phyloP scores from a whole-genome alignment of 2,888 invertebrate genomes.

The Palloptera scutellata region DNA sequence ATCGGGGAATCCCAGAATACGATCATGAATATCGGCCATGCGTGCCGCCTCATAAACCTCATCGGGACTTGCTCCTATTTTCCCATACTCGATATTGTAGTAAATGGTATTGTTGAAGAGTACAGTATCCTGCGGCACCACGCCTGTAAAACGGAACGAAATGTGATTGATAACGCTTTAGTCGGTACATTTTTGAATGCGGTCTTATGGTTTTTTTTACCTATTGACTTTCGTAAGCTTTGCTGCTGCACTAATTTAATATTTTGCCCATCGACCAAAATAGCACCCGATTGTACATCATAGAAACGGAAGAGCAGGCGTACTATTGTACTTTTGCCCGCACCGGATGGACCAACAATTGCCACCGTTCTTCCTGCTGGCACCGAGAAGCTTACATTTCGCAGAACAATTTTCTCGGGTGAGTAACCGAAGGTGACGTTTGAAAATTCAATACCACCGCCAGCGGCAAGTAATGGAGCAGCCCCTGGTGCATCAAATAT shows the following conservation, averaged over 20 bases:
- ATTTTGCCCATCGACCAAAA: conserved; percentile 89
- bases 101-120: conserved; percentile 91
- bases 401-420: conserved; percentile 78
- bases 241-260: conserved; percentile 84
- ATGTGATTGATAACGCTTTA: no score
- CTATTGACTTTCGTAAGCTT: conserved; percentile 81
- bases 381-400: conserved; percentile 80
- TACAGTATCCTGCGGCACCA: conserved; percentile 97
- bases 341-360: conserved; percentile 87
- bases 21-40: conserved; percentile 93
- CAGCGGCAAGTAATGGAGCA: conserved; percentile 68
- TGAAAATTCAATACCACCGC: conserved; percentile 84
- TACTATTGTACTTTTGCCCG: conserved; percentile 96
- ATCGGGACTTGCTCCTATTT: conserved; percentile 76
- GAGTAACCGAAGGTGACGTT: conserved; percentile 91
- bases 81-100: conserved; percentile 95
- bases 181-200: neutral
- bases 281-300: conserved; percentile 87
- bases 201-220: conserved; percentile 35
- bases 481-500: conserved; percentile 85
- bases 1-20: conserved; percentile 90
- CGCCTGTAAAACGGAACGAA: conserved; percentile 66
- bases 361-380: conserved; percentile 87
- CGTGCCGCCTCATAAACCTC: conserved; percentile 90
- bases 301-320: conserved; percentile 95